Evolutionary conservation across 1,140 invertebrate species (phyloP).

Genomic region (Papilio helenus): DNA sequence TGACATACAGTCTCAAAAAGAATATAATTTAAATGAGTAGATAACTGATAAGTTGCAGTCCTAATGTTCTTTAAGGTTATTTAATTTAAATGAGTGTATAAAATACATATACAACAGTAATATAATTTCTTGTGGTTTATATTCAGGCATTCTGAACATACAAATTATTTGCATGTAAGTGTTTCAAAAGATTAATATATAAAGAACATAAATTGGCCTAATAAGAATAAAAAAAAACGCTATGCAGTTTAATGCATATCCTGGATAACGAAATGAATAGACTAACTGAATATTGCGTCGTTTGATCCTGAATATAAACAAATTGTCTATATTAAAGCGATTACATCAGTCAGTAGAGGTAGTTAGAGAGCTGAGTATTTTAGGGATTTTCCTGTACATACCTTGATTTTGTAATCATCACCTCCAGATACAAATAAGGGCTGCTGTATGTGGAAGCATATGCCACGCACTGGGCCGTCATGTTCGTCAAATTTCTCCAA

Average conservation of each 20-base stretch:
- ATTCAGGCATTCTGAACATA: too few relatives aligned
- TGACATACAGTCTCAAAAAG: too few relatives aligned
- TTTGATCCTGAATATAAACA: neutral
- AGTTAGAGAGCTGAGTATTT: neutral
- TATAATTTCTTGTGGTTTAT: too few relatives aligned
- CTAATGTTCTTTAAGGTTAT: too few relatives aligned
- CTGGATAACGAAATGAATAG: neutral
- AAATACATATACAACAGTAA: too few relatives aligned
- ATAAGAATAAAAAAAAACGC: neutral
- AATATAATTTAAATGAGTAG: too few relatives aligned
- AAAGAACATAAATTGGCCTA: neutral
- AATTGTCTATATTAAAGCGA: slow-evolving; percentile 11
- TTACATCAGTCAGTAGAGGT: slow-evolving; percentile 2
- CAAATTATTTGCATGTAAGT: too few relatives aligned
- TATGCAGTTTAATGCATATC: neutral
- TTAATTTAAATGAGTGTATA: too few relatives aligned
- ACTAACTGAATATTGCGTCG: neutral
- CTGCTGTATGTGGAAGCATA: slow-evolving; percentile 99
- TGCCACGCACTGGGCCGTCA: slow-evolving; percentile 98
- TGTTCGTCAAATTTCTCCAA: slow-evolving; percentile 99
- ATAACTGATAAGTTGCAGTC: too few relatives aligned
- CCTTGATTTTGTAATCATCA: slow-evolving; percentile 99
- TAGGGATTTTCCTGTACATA: slow-evolving; percentile 59
- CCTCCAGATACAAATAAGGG: slow-evolving; percentile 99
- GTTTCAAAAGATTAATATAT: too few relatives aligned